Evolutionary conservation across 2,113 vertebrate genomes (phyloP), one percentile per base, ranked within the genome.

Genomic region (Syrmaticus mikado): DNA sequence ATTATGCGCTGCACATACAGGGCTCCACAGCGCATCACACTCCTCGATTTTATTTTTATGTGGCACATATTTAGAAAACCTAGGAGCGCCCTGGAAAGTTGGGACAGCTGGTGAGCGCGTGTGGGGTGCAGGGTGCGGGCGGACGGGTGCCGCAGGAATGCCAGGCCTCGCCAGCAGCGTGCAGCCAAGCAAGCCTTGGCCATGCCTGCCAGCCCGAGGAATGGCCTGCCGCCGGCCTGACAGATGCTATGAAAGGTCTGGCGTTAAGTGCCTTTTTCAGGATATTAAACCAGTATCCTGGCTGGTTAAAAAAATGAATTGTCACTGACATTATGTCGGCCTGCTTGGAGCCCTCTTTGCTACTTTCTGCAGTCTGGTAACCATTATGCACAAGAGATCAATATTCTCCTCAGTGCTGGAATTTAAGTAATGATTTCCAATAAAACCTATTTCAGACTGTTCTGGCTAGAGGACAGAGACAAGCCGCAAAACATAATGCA

Each of bases 381-480:
- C 97, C 89, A 98, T 98, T 98, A 98, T 0, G 17, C 84, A 50
- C 52, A 71, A 90, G 92, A 97, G 97, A 98, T 98, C 97, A 96
- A 98, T 98, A 97, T 91, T 96, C 86, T 95, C 85, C 92, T 92
- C 95, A 32, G 88, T 32, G 52, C 95, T 97, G 96, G 96, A 97
- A 97, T 98, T 98, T 97, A 97, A 97, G 97, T 97, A 98, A 98
- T 95, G 96, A 98, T 98, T 98, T 98, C 98, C 97, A 98, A 98
- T 98, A 98, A 98, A 98, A 97, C 78, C 86, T 96, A 92, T 98
- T 98, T 98, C 89, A 96, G 94, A 90, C 95, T 85, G 66, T 94
- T 97, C 92, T 87, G 95, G 80, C 87, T 92, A 52, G 85, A 97
- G 91, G 97, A 98, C 86, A 96, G 93, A 97, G 97, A 97, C 97